Percentiles rank a stretch among this genome's conserved stretches.
These are phyloP conservation scores for Galleria mellonella DNA, from an alignment of 1,140 invertebrate genomes.

Conservation along the genomic window DNA sequence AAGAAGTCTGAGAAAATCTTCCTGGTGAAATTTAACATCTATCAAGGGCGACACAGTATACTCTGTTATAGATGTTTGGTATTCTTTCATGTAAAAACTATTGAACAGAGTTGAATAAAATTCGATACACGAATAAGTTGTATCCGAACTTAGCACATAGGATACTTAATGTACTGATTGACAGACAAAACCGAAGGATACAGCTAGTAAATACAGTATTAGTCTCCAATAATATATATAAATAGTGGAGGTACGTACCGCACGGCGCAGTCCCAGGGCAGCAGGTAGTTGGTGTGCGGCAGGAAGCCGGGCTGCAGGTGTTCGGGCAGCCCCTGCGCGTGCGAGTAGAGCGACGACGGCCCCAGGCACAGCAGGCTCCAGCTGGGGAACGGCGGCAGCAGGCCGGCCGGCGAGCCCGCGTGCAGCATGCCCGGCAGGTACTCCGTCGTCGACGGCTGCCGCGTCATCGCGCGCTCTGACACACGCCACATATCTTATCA, in stretches of 20 bases:
- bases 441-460: constrained; percentile 90
- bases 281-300: constrained; percentile 90
- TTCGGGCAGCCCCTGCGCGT: constrained; percentile 87
- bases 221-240: background rate
- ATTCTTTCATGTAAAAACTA: too few relatives aligned
- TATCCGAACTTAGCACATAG: too few relatives aligned
- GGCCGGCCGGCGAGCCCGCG: constrained; percentile 81
- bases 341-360: constrained; percentile 92
- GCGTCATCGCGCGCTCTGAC: constrained; percentile 77
- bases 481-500: too few relatives aligned
- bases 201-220: too few relatives aligned
- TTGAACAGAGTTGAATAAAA: too few relatives aligned
- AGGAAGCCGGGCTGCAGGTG: constrained; percentile 91
- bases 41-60: too few relatives aligned
- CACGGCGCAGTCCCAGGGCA: constrained; percentile 96
- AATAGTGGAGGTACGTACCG: constrained; percentile 44
- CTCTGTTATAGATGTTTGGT: too few relatives aligned
- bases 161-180: too few relatives aligned
- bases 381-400: constrained; percentile 93
- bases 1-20: too few relatives aligned
- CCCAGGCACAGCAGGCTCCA: constrained; percentile 95
- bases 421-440: constrained; percentile 94
- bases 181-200: too few relatives aligned
- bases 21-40: too few relatives aligned
- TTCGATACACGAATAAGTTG: too few relatives aligned